phyloP scores from a whole-genome alignment of 1,140 invertebrate genomes.

The Cherax quadricarinatus region DNA sequence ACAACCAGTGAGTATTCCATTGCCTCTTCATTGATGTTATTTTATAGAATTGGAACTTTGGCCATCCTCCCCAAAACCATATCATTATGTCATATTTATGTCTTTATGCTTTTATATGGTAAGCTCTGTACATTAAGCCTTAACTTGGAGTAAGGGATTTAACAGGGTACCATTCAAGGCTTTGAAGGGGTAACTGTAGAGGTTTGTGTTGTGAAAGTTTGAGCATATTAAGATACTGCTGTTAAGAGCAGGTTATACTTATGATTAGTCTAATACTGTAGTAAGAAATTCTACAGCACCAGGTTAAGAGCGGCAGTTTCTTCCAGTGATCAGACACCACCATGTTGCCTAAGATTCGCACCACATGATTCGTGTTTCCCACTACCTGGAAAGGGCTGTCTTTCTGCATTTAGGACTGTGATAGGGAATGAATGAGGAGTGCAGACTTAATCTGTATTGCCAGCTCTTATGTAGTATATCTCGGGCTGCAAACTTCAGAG shows the following conservation, averaged over 20 bases:
- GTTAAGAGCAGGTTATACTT: not conserved
- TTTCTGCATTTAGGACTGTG: constrained; percentile 14
- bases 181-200: not conserved
- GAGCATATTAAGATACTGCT: not conserved
- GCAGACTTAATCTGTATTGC: not conserved
- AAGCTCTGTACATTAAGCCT: not conserved
- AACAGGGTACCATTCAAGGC: not conserved
- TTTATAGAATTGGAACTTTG: not conserved
- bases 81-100: not conserved
- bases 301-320: not conserved
- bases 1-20: not conserved
- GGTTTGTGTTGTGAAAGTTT: not conserved
- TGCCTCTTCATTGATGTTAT: not conserved
- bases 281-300: not conserved
- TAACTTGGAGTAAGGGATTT: not conserved
- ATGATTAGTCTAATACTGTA: not conserved
- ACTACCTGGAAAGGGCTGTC: not conserved
- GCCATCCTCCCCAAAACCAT: not conserved
- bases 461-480: not conserved
- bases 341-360: constrained; percentile 11
- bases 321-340: not conserved
- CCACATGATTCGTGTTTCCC: not conserved
- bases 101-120: not conserved
- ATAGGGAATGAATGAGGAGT: not conserved
- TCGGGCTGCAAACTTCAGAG: not conserved